Evolutionary conservation across 2,888 invertebrate genomes (phyloP), one percentile per base, ranked within the genome.

Genomic region (Petrophora chlorosata): DNA sequence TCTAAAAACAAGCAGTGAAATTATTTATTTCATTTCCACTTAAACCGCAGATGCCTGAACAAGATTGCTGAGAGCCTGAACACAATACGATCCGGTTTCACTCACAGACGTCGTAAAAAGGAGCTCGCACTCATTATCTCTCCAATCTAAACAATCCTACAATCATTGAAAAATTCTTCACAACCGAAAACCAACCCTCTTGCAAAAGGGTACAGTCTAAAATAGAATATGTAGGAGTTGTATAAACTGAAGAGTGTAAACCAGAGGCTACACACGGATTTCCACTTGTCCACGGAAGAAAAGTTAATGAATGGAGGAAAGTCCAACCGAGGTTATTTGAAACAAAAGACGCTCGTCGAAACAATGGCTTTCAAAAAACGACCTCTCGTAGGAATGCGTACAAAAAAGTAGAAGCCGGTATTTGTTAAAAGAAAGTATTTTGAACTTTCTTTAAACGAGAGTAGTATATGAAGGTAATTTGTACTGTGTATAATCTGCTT

Each of bases 291-390:
- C 69, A 59, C 57, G 63, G 63, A 60, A 67, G 66, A 65, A 69
- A 78, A 80, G 70, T 74, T 76, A 82, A 83, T 78, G 73, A 82
- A 77, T 74, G 67, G 70, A 71, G 68, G 62, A 73, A 75, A 77
- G 68, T 65, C 67, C 53, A 65, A 73, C 70, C 69, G 64, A 68
- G 66, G 67, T 70, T 76, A 72, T 73, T 72, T 69, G 70, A 74
- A 75, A 79, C 76, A 75, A 79, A 75, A 78, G 73, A 74, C 68
- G 69, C 63, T 61, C 56, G 59, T 25, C 15, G 14, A 9, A 66
- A 66, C 73, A 67, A 48, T 60, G 46, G 61, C 56, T 53, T 60
- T 16, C 26, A 30, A 43, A 43, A 50, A 67, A 59, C 60, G 72
- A 67, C 69, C 71, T 68, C 61, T 60, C 47, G 35, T 34, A 36